Base-by-base conservation (phyloP, 2,113 vertebrate species). In the Siniperca knerii region DNA sequence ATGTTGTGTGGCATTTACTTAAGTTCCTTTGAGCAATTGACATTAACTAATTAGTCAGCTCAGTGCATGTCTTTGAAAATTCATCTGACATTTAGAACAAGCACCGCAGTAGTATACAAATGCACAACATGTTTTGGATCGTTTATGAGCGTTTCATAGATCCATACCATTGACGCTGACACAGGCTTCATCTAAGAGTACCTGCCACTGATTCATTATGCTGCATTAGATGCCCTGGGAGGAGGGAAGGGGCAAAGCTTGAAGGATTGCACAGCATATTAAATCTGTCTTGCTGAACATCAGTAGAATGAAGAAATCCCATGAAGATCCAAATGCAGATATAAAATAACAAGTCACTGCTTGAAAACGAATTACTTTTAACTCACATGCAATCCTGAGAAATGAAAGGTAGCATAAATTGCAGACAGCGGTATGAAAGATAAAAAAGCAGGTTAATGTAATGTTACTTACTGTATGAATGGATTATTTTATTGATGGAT, bases 241-340 rank as follows among this genome's bases (percentile, higher is more conserved):
- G 85, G 70, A 89, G 77, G 68, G 68, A 89, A 58, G 89, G 88
- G 89, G 88, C 90, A 88, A 82, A 81, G 87, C 87, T 90, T 62
- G 88, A 90, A 87, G 88, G 83, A 90, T 85, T 86, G 91, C 72
- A 40, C 71, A 73, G 91, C 87, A 93, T 95, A 93, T 93, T 92
- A 89, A 93, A 89, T 81, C 29, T 78, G 80, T 87, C 83, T 87
- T 64, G 40, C 60, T 58, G 82, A 89, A 92, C 88, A 92, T 90
- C 89, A 85, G 86, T 79, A 29, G 87, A 83, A 89, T 93, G 70
- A 89, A 86, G 67, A 91, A 85, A 86, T 83, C 64, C 50, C 37
- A 75, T 55, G 15, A 83, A 90, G 84, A 91, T 90, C 48, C 66
- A 66, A 83, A 92, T 78, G 57, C 81, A 86, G 77, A 87, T 75